Conservation (phyloP, 2,113 vertebrate genomes). For the Hippocampus mohnikei region DNA sequence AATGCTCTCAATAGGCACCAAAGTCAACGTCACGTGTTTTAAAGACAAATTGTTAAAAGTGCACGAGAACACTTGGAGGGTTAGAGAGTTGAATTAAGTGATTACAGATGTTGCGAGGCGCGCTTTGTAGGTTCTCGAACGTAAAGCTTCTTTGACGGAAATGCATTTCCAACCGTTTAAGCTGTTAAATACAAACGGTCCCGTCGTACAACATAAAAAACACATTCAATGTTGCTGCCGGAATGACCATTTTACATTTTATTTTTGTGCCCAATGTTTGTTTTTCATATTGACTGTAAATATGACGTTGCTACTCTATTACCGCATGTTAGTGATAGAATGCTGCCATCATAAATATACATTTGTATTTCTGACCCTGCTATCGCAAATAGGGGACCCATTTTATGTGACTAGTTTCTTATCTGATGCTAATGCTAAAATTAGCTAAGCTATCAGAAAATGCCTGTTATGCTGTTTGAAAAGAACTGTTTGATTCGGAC, state of each 20-base stretch:
- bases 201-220: not conserved
- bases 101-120: slow-evolving; percentile 38
- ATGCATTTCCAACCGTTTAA: not conserved
- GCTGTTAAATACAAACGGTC: not conserved
- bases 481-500: too few relatives aligned
- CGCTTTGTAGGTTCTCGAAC: not conserved
- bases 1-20: not conserved
- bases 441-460: not conserved
- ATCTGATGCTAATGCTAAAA: not conserved
- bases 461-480: not conserved
- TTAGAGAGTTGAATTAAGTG: slow-evolving; percentile 24
- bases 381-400: too few relatives aligned
- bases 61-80: slow-evolving; percentile 6
- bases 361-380: too few relatives aligned
- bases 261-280: not conserved
- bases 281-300: not conserved
- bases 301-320: too few relatives aligned
- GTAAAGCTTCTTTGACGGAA: not conserved
- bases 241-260: not conserved
- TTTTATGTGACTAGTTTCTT: too few relatives aligned
- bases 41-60: slow-evolving; percentile 1
- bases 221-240: not conserved
- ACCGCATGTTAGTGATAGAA: too few relatives aligned
- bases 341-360: too few relatives aligned
- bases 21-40: slow-evolving; percentile 18